Base-by-base conservation (phyloP, 2,113 vertebrate species). In the Chlamydotis undulata region DNA sequence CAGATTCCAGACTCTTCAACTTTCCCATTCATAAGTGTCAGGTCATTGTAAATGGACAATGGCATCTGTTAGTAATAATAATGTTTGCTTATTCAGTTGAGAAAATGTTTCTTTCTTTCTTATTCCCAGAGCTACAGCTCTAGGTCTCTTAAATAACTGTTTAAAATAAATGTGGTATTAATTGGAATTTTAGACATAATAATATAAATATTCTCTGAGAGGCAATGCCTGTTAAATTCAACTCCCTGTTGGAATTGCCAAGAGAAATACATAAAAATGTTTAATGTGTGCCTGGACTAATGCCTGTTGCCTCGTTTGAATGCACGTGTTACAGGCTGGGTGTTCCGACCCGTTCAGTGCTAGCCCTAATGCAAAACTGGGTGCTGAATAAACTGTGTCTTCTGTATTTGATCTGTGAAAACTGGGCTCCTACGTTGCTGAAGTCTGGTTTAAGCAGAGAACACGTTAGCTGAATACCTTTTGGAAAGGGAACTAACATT, bases 11-110 rank as follows among this genome's bases (percentile, higher is more conserved):
- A 26, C 90, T 91, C 94, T 94, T 96, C 93, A 92, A 64, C 79
- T 84, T 94, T 95, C 41, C 53, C 25, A 76, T 92, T 94, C 87
- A 85, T 45, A 39, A 60, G 16, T 83, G 79, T 78, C 79, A 88
- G 82, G 55, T 90, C 96, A 93, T 96, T 94, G 82, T 94, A 94
- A 92, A 50, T 39, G 39, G 64, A 95, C 76, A 95, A 33, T 86
- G 74, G 53, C 87, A 87, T 95, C 89, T 91, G 84, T 94, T 91
- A 76, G 35, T 76, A 87, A 78, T 94, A 93, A 94, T 89, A 95
- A 95, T 89, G 43, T 96, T 96, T 96, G 69, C 74, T 96, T 96
- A 76, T 90, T 97, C 69, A 41, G 69, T 92, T 91, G 81, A 87
- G 68, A 89, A 94, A 96, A 95, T 79, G 74, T 92, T 95, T 94